Base-by-base conservation (phyloP, 1,140 invertebrate genomes). In the Cydia pomonella region DNA sequence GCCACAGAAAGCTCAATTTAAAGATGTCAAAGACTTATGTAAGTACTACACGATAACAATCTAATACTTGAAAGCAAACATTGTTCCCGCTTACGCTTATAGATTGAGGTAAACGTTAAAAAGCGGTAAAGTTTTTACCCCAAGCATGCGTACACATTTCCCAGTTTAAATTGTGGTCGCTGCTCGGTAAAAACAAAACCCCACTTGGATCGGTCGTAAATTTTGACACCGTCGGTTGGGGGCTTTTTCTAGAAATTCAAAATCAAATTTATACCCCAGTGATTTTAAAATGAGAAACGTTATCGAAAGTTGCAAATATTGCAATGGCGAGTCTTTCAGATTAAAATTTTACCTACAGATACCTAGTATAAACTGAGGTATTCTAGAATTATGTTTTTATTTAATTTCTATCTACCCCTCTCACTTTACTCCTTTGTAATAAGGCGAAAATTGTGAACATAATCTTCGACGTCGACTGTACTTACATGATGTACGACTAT, bases 111-210 rank as follows among this genome's bases (percentile, higher is more conserved):
- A 33, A 33, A 18, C 16, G 64, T 9, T 38, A 38, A 69, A 64
- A 64, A 74, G 44, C 73, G 29, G 47, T 69, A 72, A 82, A 76
- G 21, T 73, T 76, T 72, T 75, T 77, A 74, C 47, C 75, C 76
- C 77, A 77, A 82, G 82, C 81, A 80, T 76, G 79, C 38, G 74
- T 78, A 77, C 80, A 80, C 80, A 82, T 82, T 82, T 82, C 77
- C 82, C 79, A 77, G 82, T 79, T 79, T 77, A 82, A 81, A 79
- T 80, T 76, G 75, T 77, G 77, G 79, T 74, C 75, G 78, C 79
- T 78, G 78, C 78, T 83, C 72, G 76, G 76, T 75, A 79, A 84
- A 84, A 84, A 84, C 82, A 81, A 81, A 82, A 73, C 75, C 53
- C 53, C 79, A 78, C 69, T 76, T 75, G 80, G 79, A 81, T 82